Evolutionary conservation across 1,140 invertebrate species (phyloP).

Genomic region (Brachionus rubens): DNA sequence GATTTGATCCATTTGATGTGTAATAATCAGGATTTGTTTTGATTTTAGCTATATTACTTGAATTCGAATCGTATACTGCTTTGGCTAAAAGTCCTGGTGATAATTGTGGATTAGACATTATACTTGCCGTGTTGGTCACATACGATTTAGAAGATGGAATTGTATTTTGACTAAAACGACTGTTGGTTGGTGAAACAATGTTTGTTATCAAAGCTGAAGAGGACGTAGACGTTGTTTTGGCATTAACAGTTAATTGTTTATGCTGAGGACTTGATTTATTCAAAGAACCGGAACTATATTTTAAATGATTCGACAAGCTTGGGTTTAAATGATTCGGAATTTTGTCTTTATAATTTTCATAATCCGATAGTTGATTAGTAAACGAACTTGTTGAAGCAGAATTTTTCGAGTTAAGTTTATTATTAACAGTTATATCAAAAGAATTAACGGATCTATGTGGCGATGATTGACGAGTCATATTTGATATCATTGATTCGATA

Average conservation of each 20-base stretch:
- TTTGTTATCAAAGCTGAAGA: neutral
- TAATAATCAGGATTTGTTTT: constrained; percentile 24
- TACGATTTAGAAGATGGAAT: neutral
- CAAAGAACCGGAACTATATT: neutral
- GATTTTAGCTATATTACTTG: neutral
- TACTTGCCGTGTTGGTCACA: neutral
- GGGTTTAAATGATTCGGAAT: neutral
- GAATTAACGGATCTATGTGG: constrained; percentile 10
- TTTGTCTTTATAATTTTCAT: constrained; percentile 1
- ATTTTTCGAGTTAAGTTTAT: constrained; percentile 2
- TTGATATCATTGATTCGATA: constrained; percentile 18
- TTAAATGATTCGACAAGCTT: neutral
- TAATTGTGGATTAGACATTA: neutral
- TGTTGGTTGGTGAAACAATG: neutral
- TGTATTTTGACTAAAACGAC: neutral
- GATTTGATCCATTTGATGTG: neutral
- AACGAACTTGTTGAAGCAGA: constrained; percentile 8
- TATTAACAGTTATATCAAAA: neutral
- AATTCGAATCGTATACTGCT: neutral
- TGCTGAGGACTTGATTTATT: constrained; percentile 12
- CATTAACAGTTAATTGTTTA: neutral
- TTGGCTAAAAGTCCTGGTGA: neutral
- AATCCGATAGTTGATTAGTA: neutral
- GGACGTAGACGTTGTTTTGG: constrained; percentile 1
- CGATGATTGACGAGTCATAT: constrained; percentile 26